Evolutionary conservation across 2,888 invertebrate genomes (phyloP).

Genomic region (Troglohyphantes excavatus): DNA sequence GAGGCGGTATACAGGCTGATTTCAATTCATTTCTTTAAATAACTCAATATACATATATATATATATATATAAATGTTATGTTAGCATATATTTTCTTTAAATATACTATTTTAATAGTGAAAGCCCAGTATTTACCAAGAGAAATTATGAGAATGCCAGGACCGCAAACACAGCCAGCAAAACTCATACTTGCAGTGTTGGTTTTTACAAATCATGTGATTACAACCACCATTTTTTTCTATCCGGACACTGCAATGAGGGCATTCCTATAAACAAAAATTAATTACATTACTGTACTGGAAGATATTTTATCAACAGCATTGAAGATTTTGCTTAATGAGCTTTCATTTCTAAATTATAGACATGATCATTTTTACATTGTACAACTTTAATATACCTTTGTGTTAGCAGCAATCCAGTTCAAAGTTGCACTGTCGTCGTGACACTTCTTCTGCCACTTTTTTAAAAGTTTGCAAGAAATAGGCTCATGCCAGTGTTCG

Average conservation of each 20-base stretch:
- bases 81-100: too few relatives aligned
- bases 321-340: not conserved
- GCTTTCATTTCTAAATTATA: not conserved
- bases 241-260: constrained; percentile 95
- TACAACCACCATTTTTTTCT: constrained; percentile 95
- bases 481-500: constrained; percentile 99
- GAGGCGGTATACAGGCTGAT: too few relatives aligned
- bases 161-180: constrained; percentile 99
- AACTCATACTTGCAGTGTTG: constrained; percentile 98
- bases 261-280: constrained; percentile 91
- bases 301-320: not conserved
- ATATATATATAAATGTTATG: too few relatives aligned
- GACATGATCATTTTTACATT: not conserved
- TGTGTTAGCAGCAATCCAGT: constrained; percentile 99
- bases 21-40: too few relatives aligned
- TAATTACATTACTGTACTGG: not conserved
- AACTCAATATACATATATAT: too few relatives aligned
- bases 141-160: constrained; percentile 99
- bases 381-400: constrained; percentile 87
- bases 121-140: constrained; percentile 87
- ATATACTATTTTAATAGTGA: too few relatives aligned
- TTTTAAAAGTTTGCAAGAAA: constrained; percentile 94
- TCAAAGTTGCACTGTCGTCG: constrained; percentile 99
- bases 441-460: constrained; percentile 99
- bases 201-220: constrained; percentile 99